These are phyloP conservation scores for Leptinotarsa rubiginosa DNA, from an alignment of 2,888 invertebrate genomes.

Conservation along the genomic window DNA sequence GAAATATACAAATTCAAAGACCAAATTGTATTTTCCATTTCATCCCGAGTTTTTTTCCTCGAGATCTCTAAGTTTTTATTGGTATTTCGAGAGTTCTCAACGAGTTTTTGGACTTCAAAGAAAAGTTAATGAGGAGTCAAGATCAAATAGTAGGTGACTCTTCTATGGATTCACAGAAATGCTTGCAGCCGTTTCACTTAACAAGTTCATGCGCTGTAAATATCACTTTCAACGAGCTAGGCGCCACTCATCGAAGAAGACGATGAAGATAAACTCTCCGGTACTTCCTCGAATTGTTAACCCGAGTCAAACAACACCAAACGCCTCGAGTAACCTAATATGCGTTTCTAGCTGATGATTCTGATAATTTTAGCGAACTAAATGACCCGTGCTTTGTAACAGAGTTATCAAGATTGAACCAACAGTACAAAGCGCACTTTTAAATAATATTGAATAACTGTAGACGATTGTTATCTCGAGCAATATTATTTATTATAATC, in stretches of 20 bases:
- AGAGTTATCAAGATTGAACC: slow-evolving; percentile 37
- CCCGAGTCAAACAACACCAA: slow-evolving; percentile 25
- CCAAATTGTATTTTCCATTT: too few relatives aligned
- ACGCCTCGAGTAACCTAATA: slow-evolving; percentile 47
- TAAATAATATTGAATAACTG: slow-evolving; percentile 36
- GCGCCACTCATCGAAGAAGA: slow-evolving; percentile 17
- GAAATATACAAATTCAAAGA: too few relatives aligned
- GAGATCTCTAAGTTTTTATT: too few relatives aligned
- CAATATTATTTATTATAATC: slow-evolving; percentile 35
- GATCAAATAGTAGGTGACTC: not conserved
- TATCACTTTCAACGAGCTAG: slow-evolving; percentile 6
- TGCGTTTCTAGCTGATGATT: slow-evolving; percentile 42
- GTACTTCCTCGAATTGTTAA: slow-evolving; percentile 47
- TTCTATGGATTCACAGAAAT: not conserved
- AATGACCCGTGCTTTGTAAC: slow-evolving; percentile 45
- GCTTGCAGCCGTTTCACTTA: not conserved
- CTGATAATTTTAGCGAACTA: slow-evolving; percentile 47
- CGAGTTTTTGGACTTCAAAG: too few relatives aligned
- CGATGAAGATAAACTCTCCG: slow-evolving; percentile 39
- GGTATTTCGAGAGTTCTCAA: too few relatives aligned
- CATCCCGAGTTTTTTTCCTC: too few relatives aligned
- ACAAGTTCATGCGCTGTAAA: not conserved
- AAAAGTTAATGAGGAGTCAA: too few relatives aligned
- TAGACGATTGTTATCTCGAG: slow-evolving; percentile 32
- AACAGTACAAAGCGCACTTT: slow-evolving; percentile 24